phyloP scores from a whole-genome alignment of 2,113 vertebrate genomes.

The Trinectes maculatus region DNA sequence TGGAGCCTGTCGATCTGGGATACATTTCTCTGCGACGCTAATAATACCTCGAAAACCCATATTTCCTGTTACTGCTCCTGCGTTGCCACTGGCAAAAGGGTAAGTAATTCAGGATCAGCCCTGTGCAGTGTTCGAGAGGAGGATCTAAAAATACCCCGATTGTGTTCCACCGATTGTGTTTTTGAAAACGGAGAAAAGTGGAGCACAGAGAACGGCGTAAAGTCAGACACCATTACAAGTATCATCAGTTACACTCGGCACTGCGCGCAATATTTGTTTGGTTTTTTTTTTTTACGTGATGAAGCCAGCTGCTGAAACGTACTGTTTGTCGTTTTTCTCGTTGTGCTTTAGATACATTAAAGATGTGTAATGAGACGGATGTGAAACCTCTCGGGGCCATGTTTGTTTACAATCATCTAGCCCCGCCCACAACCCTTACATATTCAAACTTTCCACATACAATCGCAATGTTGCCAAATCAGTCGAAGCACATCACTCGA shows the following conservation, averaged over 20 bases:
- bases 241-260: slow-evolving; percentile 39
- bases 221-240: slow-evolving; percentile 42
- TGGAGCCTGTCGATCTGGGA: slow-evolving; percentile 57
- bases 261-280: slow-evolving; percentile 28
- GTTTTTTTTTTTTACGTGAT: slow-evolving; percentile 15
- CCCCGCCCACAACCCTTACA: neutral
- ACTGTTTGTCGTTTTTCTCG: slow-evolving; percentile 23
- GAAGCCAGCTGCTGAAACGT: slow-evolving; percentile 26
- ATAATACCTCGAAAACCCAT: slow-evolving; percentile 66
- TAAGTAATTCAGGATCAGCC: slow-evolving; percentile 56
- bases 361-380: neutral
- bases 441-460: too few relatives aligned
- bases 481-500: too few relatives aligned
- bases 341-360: slow-evolving; percentile 6
- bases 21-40: slow-evolving; percentile 59
- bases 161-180: slow-evolving; percentile 48
- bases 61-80: slow-evolving; percentile 50
- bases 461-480: too few relatives aligned
- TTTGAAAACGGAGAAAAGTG: slow-evolving; percentile 33
- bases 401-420: neutral
- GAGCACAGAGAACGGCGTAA: slow-evolving; percentile 8
- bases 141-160: slow-evolving; percentile 44
- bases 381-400: neutral
- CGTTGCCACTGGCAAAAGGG: slow-evolving; percentile 54
- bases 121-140: slow-evolving; percentile 12